Evolutionary conservation across 2,113 vertebrate genomes (phyloP).

Genomic region (Carlito syrichta): DNA sequence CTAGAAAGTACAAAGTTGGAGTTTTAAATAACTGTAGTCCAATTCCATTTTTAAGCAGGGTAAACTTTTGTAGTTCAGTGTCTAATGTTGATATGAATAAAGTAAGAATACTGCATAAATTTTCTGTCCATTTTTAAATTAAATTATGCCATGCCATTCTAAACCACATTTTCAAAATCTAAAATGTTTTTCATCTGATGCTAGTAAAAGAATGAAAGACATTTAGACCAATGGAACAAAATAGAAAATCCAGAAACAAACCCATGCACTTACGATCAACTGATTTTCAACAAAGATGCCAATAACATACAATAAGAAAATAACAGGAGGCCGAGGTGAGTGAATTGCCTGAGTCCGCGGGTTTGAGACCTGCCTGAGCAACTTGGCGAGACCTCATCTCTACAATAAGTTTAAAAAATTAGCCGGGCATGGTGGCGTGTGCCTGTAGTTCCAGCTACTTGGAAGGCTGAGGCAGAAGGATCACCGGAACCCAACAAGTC

Average conservation of each 20-base stretch:
- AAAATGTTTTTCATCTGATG: neutral
- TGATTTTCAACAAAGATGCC: neutral
- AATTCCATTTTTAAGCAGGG: neutral
- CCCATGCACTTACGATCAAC: neutral
- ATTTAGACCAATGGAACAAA: neutral
- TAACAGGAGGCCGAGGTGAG: no score
- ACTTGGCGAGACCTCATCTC: no score
- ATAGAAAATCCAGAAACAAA: neutral
- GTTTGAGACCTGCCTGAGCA: no score
- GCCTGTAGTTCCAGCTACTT: no score
- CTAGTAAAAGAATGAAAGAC: neutral
- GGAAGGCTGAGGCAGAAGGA: no score
- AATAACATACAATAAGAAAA: neutral
- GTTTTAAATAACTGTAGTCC: neutral
- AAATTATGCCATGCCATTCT: neutral
- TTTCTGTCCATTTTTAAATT: neutral
- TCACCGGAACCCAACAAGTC: no score
- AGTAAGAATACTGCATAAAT: neutral
- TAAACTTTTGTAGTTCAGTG: neutral
- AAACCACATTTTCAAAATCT: neutral
- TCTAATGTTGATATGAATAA: neutral
- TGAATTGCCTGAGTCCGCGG: no score
- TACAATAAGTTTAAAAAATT: no score
- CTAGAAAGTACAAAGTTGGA: neutral
- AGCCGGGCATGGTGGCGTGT: no score